Evolutionary conservation across 2,113 vertebrate genomes (phyloP).

Genomic region (Brachyistius frenatus): DNA sequence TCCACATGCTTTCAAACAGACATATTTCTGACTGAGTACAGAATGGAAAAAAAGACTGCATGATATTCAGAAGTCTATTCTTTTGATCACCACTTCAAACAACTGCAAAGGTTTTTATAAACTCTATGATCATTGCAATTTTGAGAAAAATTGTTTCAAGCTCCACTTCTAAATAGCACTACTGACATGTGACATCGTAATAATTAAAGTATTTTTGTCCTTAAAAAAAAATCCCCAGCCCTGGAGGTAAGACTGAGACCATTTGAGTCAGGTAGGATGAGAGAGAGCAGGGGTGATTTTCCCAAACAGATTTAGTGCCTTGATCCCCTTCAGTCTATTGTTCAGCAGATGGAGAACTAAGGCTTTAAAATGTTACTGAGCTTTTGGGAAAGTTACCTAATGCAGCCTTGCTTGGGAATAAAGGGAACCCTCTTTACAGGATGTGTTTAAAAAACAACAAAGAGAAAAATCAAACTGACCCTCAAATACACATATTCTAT

Average conservation of each 20-base stretch:
- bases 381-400: conserved; percentile 63
- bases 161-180: not conserved
- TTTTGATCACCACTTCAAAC: conserved; percentile 19
- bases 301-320: conserved; percentile 70
- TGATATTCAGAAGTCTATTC: conserved; percentile 12
- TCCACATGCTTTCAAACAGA: not conserved
- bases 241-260: conserved; percentile 20
- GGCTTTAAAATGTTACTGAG: conserved; percentile 62
- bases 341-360: conserved; percentile 36
- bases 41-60: conserved; percentile 10
- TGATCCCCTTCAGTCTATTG: conserved; percentile 62
- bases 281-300: conserved; percentile 70
- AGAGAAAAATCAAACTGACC: too few relatives aligned
- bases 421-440: conserved; percentile 10
- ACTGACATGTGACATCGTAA: not conserved
- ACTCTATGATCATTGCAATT: not conserved
- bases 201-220: not conserved
- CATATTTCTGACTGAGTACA: not conserved
- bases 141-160: not conserved
- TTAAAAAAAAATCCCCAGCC: not conserved
- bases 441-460: not conserved
- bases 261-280: conserved; percentile 39
- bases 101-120: not conserved
- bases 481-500: too few relatives aligned
- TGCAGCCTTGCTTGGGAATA: conserved; percentile 34